These are phyloP conservation scores for Adela reaumurella DNA, from an alignment of 2,888 invertebrate species.

Conservation along the genomic window DNA sequence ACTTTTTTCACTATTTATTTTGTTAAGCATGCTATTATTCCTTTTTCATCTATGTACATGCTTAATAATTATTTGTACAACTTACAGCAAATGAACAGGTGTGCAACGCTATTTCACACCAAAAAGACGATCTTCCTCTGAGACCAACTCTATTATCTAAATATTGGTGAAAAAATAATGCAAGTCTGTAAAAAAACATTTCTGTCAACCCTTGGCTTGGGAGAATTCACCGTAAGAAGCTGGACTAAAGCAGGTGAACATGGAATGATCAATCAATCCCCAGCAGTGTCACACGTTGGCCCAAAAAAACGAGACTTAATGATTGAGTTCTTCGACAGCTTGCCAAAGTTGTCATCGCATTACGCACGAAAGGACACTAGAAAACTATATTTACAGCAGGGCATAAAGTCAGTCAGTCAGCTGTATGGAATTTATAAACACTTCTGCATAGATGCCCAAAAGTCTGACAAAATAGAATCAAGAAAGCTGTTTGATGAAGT, in stretches of 20 bases:
- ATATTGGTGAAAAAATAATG: neutral
- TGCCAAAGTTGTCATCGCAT: constrained; percentile 15
- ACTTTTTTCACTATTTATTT: too few relatives aligned
- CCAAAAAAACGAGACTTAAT: neutral
- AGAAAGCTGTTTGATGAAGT: constrained; percentile 13
- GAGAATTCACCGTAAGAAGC: neutral
- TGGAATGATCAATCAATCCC: neutral
- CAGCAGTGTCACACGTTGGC: neutral
- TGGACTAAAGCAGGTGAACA: constrained; percentile 1
- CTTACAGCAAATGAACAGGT: too few relatives aligned
- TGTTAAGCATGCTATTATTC: too few relatives aligned
- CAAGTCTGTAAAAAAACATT: constrained; percentile 6
- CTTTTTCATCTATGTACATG: too few relatives aligned
- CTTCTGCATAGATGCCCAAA: neutral
- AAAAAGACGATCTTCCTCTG: too few relatives aligned
- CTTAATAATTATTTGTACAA: too few relatives aligned
- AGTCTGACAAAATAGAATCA: neutral
- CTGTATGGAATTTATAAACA: constrained; percentile 1
- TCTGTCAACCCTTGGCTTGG: constrained; percentile 4
- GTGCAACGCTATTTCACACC: too few relatives aligned
- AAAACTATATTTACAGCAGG: constrained; percentile 13
- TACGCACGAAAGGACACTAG: constrained; percentile 11
- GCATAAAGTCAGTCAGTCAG: neutral
- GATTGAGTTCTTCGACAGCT: neutral
- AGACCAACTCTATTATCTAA: too few relatives aligned